phyloP scores from a whole-genome alignment of 1,140 invertebrate genomes.

The Sipha flava region DNA sequence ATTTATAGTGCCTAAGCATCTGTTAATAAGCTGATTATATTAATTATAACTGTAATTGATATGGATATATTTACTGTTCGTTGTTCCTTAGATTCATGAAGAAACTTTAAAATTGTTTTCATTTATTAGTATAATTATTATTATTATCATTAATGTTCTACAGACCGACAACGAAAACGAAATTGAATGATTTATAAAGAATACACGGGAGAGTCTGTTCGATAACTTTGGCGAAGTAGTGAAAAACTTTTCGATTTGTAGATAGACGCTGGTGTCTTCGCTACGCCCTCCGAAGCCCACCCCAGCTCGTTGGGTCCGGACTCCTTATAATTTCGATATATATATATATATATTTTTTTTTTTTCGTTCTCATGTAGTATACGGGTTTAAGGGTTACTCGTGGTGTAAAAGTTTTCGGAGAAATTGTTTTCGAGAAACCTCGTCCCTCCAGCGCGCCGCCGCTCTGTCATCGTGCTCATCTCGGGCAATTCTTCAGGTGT shows the following conservation, averaged over 20 bases:
- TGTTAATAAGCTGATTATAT: too few relatives aligned
- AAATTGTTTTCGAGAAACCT: neutral
- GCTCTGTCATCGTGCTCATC: neutral
- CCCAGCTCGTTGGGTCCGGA: neutral
- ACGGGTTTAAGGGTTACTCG: neutral
- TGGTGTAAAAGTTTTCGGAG: neutral
- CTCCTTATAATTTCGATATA: neutral
- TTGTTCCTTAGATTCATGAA: too few relatives aligned
- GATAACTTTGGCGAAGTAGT: neutral
- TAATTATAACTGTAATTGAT: too few relatives aligned
- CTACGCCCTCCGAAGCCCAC: neutral
- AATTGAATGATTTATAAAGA: neutral
- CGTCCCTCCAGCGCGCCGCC: neutral
- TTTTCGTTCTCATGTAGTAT: neutral
- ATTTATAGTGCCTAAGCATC: too few relatives aligned
- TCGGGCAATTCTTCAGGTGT: constrained; percentile 2
- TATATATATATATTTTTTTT: neutral
- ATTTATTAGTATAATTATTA: too few relatives aligned
- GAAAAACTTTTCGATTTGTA: neutral
- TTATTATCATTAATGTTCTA: neutral
- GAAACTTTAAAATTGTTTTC: neutral
- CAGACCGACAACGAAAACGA: neutral
- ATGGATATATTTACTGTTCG: too few relatives aligned
- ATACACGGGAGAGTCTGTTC: neutral
- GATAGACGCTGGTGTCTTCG: neutral